Conservation (phyloP, 2,113 vertebrate genomes). For the Rhinogobius similis region DNA sequence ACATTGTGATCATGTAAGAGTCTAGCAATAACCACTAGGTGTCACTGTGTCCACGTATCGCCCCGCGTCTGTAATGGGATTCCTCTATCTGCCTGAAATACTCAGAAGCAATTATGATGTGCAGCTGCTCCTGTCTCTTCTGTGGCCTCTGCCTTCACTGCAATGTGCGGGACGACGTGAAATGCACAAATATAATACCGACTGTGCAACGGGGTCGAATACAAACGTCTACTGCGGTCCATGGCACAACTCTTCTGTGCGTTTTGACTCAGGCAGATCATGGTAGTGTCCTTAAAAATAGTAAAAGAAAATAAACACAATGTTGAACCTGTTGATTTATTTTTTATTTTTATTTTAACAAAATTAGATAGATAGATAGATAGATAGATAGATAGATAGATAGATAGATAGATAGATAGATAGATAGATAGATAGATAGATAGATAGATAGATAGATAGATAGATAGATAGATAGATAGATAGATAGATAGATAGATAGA, state of each 20-base stretch:
- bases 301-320: background rate
- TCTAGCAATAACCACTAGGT: slow-evolving; percentile 65
- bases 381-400: background rate
- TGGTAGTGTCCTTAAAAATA: background rate
- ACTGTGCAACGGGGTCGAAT: background rate
- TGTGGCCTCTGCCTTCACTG: slow-evolving; percentile 54
- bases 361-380: background rate
- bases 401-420: no score
- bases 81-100: slow-evolving; percentile 40
- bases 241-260: background rate
- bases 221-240: background rate
- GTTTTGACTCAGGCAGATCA: background rate
- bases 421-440: no score
- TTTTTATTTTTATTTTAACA: no score
- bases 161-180: slow-evolving; percentile 3
- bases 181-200: background rate
- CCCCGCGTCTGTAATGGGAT: slow-evolving; percentile 17
- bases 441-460: no score
- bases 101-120: slow-evolving; percentile 62
- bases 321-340: background rate
- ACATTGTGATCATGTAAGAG: background rate
- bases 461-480: no score
- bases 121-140: slow-evolving; percentile 37
- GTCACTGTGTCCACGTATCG: slow-evolving; percentile 74
- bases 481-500: no score